These are phyloP conservation scores for Pandemis corylana DNA, from an alignment of 2,888 invertebrate genomes.

Conservation along the genomic window DNA sequence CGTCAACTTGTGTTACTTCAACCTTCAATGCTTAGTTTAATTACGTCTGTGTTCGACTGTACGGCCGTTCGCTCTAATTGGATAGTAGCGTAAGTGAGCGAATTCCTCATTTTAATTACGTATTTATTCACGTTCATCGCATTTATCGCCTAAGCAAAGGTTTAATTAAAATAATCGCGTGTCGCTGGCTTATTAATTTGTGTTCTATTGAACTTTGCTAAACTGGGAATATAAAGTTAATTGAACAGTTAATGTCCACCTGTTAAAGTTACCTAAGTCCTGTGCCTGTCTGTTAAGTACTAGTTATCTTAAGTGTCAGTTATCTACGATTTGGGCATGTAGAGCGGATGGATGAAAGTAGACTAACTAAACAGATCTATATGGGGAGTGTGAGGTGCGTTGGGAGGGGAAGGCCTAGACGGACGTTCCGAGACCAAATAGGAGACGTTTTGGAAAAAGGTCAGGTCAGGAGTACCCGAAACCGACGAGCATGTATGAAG, in stretches of 20 bases:
- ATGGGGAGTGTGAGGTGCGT: no score
- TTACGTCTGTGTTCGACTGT: neutral
- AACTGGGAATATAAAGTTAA: neutral
- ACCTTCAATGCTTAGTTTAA: neutral
- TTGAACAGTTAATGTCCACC: neutral
- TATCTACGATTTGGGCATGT: no score
- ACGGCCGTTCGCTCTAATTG: constrained; percentile 30
- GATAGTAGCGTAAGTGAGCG: constrained; percentile 41
- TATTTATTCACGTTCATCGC: constrained; percentile 40
- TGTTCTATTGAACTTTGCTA: constrained; percentile 2
- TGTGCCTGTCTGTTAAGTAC: no score
- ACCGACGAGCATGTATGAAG: no score
- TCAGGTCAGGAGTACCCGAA: no score
- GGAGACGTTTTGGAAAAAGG: no score
- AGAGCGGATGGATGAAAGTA: no score
- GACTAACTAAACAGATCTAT: no score
- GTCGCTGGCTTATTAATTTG: constrained; percentile 26
- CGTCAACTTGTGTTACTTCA: no score
- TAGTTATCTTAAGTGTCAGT: no score
- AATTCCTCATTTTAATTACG: constrained; percentile 41
- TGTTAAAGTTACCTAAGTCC: neutral
- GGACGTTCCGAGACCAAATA: no score
- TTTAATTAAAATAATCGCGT: constrained; percentile 39
- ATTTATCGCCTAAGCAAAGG: constrained; percentile 35
- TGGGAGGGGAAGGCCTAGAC: no score